Evolutionary conservation across 2,113 vertebrate species (phyloP).

Genomic region (Pteropus alecto): DNA sequence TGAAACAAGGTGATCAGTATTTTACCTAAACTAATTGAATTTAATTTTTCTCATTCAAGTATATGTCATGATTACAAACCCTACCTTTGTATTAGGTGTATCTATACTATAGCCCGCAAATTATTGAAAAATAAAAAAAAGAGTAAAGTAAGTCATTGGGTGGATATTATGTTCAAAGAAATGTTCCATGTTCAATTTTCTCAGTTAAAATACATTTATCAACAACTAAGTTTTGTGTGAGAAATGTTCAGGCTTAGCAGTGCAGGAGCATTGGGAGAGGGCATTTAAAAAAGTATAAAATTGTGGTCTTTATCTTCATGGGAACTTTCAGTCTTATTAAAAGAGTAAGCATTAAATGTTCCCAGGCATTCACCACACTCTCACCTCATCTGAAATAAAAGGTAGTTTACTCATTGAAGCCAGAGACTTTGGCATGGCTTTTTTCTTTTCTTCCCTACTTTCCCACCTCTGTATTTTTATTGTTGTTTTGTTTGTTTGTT

Average conservation of each 20-base stretch:
- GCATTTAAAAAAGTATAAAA: neutral
- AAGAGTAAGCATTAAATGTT: neutral
- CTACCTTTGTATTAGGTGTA: neutral
- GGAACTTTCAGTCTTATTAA: neutral
- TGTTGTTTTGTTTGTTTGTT: neutral
- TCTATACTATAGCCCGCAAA: neutral
- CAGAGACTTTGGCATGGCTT: neutral
- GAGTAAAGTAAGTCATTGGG: neutral
- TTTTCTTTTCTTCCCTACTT: too few relatives aligned
- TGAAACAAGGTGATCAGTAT: neutral
- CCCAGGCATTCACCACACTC: neutral
- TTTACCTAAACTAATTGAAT: neutral
- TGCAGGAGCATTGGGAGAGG: neutral
- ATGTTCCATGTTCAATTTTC: neutral
- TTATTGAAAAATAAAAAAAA: neutral
- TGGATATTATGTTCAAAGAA: neutral
- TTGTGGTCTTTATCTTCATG: neutral
- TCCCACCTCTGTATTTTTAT: neutral
- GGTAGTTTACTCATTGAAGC: neutral
- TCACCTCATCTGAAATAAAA: neutral
- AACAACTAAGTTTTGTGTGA: neutral
- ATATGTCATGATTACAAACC: neutral
- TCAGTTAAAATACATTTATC: neutral
- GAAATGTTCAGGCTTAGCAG: neutral
- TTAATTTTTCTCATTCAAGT: constrained; percentile 34